phyloP scores from a whole-genome alignment of 2,888 invertebrate genomes.

The Colostygia pectinataria region DNA sequence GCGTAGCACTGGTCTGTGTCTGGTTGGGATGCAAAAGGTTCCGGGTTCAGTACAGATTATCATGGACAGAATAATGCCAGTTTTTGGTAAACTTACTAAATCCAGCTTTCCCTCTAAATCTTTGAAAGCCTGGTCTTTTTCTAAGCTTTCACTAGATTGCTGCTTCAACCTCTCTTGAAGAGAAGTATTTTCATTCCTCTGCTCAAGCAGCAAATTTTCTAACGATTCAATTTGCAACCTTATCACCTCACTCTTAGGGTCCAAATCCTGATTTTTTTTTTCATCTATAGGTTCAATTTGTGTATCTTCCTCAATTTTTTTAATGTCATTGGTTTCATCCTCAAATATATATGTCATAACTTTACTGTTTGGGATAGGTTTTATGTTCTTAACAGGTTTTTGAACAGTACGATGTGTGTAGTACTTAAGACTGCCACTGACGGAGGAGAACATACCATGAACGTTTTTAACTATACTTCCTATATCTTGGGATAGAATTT shows the following conservation, averaged over 20 bases:
- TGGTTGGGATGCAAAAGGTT: too few species aligned
- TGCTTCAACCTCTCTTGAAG: slow-evolving; percentile 64
- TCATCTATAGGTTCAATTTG: neutral
- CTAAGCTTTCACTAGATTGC: slow-evolving; percentile 63
- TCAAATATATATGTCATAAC: slow-evolving; percentile 75
- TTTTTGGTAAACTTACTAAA: slow-evolving; percentile 67
- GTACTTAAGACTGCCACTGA: slow-evolving; percentile 72
- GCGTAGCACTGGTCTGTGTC: too few species aligned
- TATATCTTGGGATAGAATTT: slow-evolving; percentile 67
- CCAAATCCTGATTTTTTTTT: slow-evolving; percentile 8
- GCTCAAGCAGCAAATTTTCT: slow-evolving; percentile 64
- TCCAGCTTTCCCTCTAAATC: slow-evolving; percentile 79
- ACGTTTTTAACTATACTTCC: slow-evolving; percentile 77
- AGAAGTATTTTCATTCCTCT: slow-evolving; percentile 61
- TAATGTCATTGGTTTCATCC: slow-evolving; percentile 45
- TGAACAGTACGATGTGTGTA: slow-evolving; percentile 62
- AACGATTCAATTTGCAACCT: slow-evolving; percentile 65
- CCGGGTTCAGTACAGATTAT: too few species aligned
- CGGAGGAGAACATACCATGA: slow-evolving; percentile 75
- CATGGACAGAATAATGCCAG: too few species aligned
- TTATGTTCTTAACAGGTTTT: slow-evolving; percentile 51
- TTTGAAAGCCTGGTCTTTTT: slow-evolving; percentile 66
- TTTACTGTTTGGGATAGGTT: slow-evolving; percentile 61
- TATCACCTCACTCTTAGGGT: slow-evolving; percentile 44
- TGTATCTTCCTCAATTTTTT: neutral